Percentiles rank a stretch among this genome's conserved stretches.
Evolutionary conservation across 2,888 invertebrate species (phyloP).

Genomic region (Spialia ferax): DNA sequence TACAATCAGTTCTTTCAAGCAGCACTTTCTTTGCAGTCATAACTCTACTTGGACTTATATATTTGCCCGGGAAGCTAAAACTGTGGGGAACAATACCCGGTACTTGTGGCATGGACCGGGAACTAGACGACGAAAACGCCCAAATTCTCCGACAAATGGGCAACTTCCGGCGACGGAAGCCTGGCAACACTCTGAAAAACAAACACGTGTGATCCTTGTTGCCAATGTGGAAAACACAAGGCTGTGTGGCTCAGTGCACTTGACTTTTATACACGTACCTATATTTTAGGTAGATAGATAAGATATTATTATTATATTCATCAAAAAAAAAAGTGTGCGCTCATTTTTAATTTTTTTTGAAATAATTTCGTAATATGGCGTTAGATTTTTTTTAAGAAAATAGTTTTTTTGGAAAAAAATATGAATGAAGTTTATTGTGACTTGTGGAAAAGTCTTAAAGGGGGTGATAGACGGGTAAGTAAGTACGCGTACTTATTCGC

Average conservation of each 20-base stretch:
- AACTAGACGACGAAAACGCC: slow-evolving; percentile 90
- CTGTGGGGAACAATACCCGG: slow-evolving; percentile 88
- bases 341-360: too few species aligned
- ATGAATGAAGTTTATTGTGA: too few species aligned
- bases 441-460: too few species aligned
- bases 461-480: too few species aligned
- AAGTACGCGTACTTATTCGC: too few species aligned
- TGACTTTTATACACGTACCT: slow-evolving; percentile 10
- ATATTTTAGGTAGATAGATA: not conserved
- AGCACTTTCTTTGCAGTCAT: slow-evolving; percentile 80
- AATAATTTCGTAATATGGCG: too few species aligned
- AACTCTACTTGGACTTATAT: slow-evolving; percentile 89
- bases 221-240: slow-evolving; percentile 11
- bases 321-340: too few species aligned
- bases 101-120: slow-evolving; percentile 75
- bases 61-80: slow-evolving; percentile 89
- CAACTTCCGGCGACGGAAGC: slow-evolving; percentile 86
- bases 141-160: slow-evolving; percentile 89
- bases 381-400: too few species aligned
- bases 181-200: slow-evolving; percentile 68
- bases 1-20: too few species aligned
- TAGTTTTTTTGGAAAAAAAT: too few species aligned
- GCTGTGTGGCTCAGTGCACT: slow-evolving; percentile 35
- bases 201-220: slow-evolving; percentile 70
- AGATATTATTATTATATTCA: too few species aligned